Evolutionary conservation across 2,113 vertebrate species (phyloP).

Genomic region (Ivindomyrus marchei): DNA sequence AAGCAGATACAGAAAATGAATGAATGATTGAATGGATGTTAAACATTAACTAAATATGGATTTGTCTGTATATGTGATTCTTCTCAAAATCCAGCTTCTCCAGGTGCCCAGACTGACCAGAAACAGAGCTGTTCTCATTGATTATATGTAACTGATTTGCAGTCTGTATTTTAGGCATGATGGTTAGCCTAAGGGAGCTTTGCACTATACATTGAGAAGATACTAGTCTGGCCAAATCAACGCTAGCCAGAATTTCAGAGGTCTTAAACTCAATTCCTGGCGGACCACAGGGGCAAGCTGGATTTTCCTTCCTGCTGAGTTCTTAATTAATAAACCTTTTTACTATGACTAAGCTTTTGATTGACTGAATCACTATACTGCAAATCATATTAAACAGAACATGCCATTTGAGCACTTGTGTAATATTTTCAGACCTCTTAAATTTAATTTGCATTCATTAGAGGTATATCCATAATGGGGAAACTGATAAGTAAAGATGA

Average conservation of each 20-base stretch:
- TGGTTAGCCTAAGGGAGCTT: background rate
- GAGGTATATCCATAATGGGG: background rate
- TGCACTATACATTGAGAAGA: background rate
- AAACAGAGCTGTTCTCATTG: background rate
- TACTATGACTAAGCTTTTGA: background rate
- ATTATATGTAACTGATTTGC: background rate
- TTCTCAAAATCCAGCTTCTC: background rate
- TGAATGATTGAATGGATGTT: background rate
- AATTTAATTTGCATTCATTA: background rate
- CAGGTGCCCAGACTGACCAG: background rate
- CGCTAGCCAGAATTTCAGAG: background rate
- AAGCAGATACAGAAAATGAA: background rate
- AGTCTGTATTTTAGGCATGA: background rate
- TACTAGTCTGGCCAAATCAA: background rate
- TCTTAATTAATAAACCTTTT: background rate
- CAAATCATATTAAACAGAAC: background rate
- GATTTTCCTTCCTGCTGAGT: background rate
- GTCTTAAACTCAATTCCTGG: background rate
- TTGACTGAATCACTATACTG: background rate
- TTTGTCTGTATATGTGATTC: background rate
- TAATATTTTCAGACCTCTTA: background rate
- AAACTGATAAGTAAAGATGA: background rate
- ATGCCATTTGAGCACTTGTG: background rate
- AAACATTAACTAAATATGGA: background rate
- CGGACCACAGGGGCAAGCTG: background rate